These are phyloP conservation scores for Entomyzon cyanotis DNA, from an alignment of 2,113 vertebrate species.

Conservation along the genomic window DNA sequence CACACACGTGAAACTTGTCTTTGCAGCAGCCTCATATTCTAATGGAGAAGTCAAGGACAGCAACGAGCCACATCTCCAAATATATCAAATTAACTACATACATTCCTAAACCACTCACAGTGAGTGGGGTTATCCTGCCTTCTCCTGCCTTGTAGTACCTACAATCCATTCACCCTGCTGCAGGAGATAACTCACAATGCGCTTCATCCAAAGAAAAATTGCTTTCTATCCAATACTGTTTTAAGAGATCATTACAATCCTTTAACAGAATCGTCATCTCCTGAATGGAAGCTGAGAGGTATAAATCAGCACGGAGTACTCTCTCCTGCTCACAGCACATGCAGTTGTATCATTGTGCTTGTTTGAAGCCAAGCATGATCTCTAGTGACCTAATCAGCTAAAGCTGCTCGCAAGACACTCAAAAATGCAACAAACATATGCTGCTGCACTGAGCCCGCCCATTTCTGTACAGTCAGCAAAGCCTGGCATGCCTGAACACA, in stretches of 20 bases:
- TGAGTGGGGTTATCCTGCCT: neutral
- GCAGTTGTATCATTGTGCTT: neutral
- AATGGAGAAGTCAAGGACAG: neutral
- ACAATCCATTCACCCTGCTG: neutral
- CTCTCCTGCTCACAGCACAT: neutral
- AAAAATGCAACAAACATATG: neutral
- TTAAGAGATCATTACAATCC: neutral
- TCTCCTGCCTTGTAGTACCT: neutral
- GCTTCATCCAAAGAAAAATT: neutral
- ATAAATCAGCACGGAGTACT: neutral
- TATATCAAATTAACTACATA: neutral
- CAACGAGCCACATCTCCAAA: neutral
- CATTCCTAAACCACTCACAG: neutral
- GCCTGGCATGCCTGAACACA: constrained; percentile 31
- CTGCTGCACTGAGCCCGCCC: neutral
- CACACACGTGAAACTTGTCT: neutral
- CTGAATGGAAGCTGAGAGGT: neutral
- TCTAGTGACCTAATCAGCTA: constrained; percentile 22
- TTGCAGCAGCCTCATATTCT: neutral
- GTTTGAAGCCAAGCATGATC: constrained; percentile 3
- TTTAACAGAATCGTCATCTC: neutral
- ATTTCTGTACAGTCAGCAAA: constrained; percentile 44
- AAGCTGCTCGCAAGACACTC: neutral
- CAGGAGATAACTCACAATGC: neutral
- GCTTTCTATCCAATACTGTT: neutral